Evolutionary conservation across 2,113 vertebrate species (phyloP).

Genomic region (Phalacrocorax carbo): DNA sequence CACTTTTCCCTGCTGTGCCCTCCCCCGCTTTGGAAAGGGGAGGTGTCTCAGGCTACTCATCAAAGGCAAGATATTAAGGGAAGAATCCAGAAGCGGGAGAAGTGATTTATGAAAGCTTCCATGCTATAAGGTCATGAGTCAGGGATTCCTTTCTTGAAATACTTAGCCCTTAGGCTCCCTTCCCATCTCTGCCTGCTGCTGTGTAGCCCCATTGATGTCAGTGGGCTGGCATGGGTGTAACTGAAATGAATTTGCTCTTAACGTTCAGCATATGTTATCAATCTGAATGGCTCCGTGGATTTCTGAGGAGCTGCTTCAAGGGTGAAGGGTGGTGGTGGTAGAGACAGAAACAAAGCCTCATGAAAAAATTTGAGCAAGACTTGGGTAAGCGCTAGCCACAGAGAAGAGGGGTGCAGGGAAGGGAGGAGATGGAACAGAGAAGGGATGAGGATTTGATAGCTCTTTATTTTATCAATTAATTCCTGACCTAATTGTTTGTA

Average conservation of each 20-base stretch:
- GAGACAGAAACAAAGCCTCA: neutral
- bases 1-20: neutral
- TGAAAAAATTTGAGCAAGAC: neutral
- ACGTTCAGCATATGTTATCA: neutral
- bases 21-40: neutral
- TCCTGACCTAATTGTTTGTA: neutral
- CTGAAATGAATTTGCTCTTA: neutral
- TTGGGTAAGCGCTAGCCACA: neutral
- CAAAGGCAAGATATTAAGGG: slow-evolving; percentile 7
- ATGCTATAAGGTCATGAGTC: slow-evolving; percentile 1
- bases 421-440: neutral
- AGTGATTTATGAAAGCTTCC: neutral
- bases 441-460: neutral
- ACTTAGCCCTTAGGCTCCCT: neutral
- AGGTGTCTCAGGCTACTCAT: neutral
- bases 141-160: slow-evolving; percentile 11
- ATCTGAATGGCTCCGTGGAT: neutral
- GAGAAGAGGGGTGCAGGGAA: neutral
- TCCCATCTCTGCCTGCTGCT: neutral
- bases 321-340: neutral
- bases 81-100: neutral
- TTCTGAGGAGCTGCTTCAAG: neutral
- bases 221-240: neutral
- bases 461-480: neutral
- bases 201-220: neutral